A percentile compares a stretch with the other conserved stretches of the same genome.
These are phyloP conservation scores for Spilosoma lubricipeda DNA, from an alignment of 2,888 invertebrate species.

Conservation along the genomic window DNA sequence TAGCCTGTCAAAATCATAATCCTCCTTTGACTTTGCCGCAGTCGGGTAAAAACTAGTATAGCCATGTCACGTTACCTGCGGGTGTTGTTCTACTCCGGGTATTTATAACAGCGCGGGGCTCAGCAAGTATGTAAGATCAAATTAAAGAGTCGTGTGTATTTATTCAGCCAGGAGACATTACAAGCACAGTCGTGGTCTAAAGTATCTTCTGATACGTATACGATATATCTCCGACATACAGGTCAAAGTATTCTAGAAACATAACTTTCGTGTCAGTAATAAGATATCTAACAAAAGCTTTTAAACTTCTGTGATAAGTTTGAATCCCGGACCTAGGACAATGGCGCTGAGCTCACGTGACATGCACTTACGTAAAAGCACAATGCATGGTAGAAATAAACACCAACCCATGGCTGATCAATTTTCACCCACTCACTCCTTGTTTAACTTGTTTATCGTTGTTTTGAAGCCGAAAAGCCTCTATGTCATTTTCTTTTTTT, in stretches of 20 bases:
- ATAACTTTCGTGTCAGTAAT: neutral
- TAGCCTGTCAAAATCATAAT: no score
- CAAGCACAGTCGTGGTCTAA: no score
- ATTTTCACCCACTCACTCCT: neutral
- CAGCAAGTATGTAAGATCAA: no score
- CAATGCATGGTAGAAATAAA: neutral
- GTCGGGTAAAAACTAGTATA: no score
- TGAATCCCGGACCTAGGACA: neutral
- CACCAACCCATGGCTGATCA: neutral
- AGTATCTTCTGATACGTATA: no score
- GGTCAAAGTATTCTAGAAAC: neutral
- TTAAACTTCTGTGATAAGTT: neutral
- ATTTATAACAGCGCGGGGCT: no score
- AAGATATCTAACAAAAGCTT: neutral
- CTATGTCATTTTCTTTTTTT: neutral
- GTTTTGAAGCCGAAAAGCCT: neutral
- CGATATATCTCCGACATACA: no score
- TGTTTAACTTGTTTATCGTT: neutral
- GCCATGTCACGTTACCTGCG: no score
- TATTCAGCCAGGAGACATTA: no score
- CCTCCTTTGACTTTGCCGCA: no score
- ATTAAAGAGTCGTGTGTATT: no score
- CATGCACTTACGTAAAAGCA: neutral
- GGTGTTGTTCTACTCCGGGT: no score
- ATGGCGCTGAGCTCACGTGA: neutral